Evolutionary conservation across 2,113 vertebrate genomes (phyloP).

Genomic region (Patagioenas fasciata): DNA sequence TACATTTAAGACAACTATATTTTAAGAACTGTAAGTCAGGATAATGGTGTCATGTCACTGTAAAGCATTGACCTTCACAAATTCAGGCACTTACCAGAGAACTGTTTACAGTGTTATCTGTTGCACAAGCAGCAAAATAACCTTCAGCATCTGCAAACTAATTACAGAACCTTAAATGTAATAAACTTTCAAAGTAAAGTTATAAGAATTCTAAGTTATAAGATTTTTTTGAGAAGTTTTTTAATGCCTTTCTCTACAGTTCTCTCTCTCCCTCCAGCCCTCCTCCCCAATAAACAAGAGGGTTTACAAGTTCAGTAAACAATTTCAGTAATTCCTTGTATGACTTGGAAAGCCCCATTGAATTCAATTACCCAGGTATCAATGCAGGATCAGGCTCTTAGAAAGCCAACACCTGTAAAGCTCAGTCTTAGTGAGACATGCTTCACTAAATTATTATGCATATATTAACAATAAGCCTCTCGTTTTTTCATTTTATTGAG

Average conservation of each 20-base stretch:
- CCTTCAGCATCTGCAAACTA: constrained; percentile 93
- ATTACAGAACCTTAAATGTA: constrained; percentile 35
- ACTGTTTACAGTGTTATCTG: constrained; percentile 84
- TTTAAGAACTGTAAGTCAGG: background rate
- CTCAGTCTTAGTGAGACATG: background rate
- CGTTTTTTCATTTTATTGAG: background rate
- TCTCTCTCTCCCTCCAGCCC: background rate
- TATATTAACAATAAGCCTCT: background rate
- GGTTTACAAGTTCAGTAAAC: background rate
- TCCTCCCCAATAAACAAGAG: background rate
- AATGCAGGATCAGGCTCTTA: background rate
- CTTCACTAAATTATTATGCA: background rate
- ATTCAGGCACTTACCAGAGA: constrained; percentile 83
- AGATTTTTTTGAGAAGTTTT: background rate
- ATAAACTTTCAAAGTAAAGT: background rate
- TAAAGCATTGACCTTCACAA: background rate
- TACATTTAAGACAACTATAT: background rate
- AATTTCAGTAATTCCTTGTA: background rate
- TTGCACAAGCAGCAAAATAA: constrained; percentile 87
- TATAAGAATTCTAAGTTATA: no score
- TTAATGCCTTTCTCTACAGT: background rate
- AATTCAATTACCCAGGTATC: background rate
- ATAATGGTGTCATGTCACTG: background rate
- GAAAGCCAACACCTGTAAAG: background rate
- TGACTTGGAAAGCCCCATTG: background rate